phyloP scores from a whole-genome alignment of 1,140 invertebrate species.

The Bactericera cockerelli region DNA sequence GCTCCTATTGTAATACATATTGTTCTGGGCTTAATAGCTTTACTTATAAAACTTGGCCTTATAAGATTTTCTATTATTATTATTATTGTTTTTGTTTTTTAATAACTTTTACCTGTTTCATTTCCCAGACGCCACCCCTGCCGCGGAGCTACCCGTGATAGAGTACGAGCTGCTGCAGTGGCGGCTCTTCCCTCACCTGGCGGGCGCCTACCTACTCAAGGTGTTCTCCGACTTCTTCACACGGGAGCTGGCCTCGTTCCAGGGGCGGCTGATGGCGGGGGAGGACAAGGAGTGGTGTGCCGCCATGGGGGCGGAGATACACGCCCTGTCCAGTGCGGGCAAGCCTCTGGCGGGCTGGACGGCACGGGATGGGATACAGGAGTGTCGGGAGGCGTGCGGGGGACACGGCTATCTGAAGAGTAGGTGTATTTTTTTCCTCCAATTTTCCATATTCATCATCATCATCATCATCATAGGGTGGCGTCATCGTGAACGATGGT shows the following conservation, averaged over 20 bases:
- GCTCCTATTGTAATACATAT: too few species aligned
- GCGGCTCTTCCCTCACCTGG: constrained; percentile 74
- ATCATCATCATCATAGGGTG: too few species aligned
- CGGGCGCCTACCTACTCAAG: constrained; percentile 60
- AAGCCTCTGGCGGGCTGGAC: constrained; percentile 81
- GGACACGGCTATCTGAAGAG: constrained; percentile 67
- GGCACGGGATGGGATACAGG: constrained; percentile 69
- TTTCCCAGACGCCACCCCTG: too few species aligned
- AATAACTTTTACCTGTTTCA: too few species aligned
- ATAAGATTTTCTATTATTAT: too few species aligned
- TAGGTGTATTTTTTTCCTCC: too few species aligned
- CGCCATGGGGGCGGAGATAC: constrained; percentile 69
- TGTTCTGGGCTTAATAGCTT: too few species aligned
- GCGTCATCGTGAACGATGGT: too few species aligned
- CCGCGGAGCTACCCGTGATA: background rate
- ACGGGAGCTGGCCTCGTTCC: constrained; percentile 35
- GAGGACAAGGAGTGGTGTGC: constrained; percentile 31
- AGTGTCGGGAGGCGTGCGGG: constrained; percentile 78
- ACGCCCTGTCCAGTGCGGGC: constrained; percentile 71
- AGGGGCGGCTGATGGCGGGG: constrained; percentile 36
- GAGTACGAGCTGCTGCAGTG: constrained; percentile 52
- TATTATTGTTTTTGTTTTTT: too few species aligned
- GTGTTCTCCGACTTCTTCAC: constrained; percentile 45
- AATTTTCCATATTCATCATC: too few species aligned
- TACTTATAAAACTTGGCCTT: too few species aligned